Evolutionary conservation across 2,888 invertebrate species (phyloP), one percentile per base, ranked within the genome.

Genomic region (Eilema sororculum): DNA sequence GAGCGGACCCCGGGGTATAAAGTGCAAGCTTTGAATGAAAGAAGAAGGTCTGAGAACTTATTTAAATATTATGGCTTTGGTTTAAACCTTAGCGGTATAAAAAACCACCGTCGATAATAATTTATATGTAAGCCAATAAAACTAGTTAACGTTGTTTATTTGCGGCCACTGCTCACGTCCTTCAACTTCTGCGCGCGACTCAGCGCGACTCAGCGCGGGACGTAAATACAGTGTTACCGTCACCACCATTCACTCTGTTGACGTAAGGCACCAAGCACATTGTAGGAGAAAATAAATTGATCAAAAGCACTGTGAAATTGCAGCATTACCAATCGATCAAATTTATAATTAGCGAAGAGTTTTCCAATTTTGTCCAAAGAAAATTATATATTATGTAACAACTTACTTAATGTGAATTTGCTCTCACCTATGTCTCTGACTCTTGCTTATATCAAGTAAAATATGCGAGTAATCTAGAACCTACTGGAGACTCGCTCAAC

Each of bases 191-290:
- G 68, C 72, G 68, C 20, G 75, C 52, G 52, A n/a, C 52, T 52
- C 52, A 52, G 52, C n/a, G 72, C 65, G 74, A 52, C 52, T 52
- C 52, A n/a, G 52, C 9, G 72, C 65, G 74, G 80, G 86, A 85
- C 87, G 84, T 84, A 88, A 88, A 88, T 88, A 88, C 82, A 80
- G 80, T n/a, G n/a, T 74, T 85, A 84, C 81, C 84, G 91, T 91
- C 91, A 90, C 82, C 86, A 73, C 79, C 85, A 85, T 85, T 86
- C 84, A 87, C 78, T 74, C 69, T 81, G 84, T 84, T 84, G 82
- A 84, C 78, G 81, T 89, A 77, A 89, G 72, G 86, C 81, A 67
- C 20, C 71, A 81, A 74, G 52, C 83, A 86, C 74, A 73, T 60
- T 68, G 24, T 71, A 46, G 57, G 2, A 22, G 24, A 41, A 24